Conservation (phyloP, 2,113 vertebrate genomes). For the Mustela lutreola region DNA sequence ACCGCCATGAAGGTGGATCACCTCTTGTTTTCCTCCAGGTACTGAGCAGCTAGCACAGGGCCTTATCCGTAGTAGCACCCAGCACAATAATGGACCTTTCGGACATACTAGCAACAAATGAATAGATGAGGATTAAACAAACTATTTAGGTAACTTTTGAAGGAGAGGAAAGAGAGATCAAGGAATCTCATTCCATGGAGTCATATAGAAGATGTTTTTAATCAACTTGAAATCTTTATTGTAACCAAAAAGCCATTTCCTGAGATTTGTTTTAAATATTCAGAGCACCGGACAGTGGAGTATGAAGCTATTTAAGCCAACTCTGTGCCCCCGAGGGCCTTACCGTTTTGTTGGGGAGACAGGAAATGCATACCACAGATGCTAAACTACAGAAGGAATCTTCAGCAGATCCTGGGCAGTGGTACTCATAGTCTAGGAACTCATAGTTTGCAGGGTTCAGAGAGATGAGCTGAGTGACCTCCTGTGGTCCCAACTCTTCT, state of each 20-base stretch:
- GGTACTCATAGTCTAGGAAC: not conserved
- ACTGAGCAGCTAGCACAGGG: not conserved
- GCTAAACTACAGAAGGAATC: not conserved
- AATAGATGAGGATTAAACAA: not conserved
- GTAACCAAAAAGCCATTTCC: not conserved
- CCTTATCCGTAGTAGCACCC: not conserved
- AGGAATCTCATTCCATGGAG: not conserved
- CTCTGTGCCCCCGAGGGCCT: not conserved
- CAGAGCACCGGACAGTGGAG: not conserved
- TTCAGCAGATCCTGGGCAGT: not conserved
- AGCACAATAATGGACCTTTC: not conserved
- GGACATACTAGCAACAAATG: not conserved
- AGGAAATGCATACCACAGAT: not conserved
- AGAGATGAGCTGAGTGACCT: not conserved
- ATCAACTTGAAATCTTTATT: constrained; percentile 30
- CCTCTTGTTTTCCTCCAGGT: not conserved
- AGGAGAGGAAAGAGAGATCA: not conserved
- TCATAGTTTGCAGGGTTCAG: not conserved
- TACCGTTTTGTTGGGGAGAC: not conserved
- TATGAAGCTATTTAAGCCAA: constrained; percentile 12
- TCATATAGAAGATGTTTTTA: constrained; percentile 6
- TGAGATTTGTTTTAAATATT: not conserved
- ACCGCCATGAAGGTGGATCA: not conserved
- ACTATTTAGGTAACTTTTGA: not conserved
- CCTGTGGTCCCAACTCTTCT: not conserved